A percentile compares a stretch with the other conserved stretches of the same genome.
phyloP scores from a whole-genome alignment of 2,797 vertebrate genomes.

The Trematomus bernacchii region DNA sequence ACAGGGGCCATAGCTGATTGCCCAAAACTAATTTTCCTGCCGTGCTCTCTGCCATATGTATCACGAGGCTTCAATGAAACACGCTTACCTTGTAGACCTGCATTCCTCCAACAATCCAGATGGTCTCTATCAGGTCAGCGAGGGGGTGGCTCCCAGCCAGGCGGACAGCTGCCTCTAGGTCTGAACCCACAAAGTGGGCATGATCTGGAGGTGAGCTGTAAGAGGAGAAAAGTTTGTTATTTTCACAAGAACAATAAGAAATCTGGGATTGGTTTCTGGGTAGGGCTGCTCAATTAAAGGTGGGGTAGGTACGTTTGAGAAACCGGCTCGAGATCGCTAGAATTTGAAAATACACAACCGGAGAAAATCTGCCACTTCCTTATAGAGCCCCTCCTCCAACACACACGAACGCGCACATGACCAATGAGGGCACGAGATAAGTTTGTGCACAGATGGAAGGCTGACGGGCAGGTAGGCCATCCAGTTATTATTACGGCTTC shows the following conservation, averaged over 20 bases:
- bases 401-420: too few relatives aligned
- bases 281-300: too few relatives aligned
- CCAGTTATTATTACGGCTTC: too few relatives aligned
- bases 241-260: neutral
- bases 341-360: too few relatives aligned
- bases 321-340: too few relatives aligned
- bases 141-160: slow-evolving; percentile 73
- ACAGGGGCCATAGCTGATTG: neutral
- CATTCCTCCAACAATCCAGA: slow-evolving; percentile 87
- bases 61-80: neutral
- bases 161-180: slow-evolving; percentile 75
- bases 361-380: too few relatives aligned
- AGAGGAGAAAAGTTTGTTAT: neutral
- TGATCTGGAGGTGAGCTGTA: slow-evolving; percentile 78
- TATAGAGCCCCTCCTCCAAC: too few relatives aligned
- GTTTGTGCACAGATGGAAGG: too few relatives aligned
- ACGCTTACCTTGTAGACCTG: slow-evolving; percentile 80
- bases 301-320: too few relatives aligned
- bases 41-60: neutral
- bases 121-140: slow-evolving; percentile 82
- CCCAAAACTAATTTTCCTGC: neutral
- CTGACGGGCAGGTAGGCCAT: too few relatives aligned
- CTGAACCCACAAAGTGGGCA: slow-evolving; percentile 80
- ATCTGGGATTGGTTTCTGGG: fast-evolving
- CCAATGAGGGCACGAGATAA: too few relatives aligned